Evolutionary conservation across 2,113 vertebrate species (phyloP).

Genomic region (Progne subis): DNA sequence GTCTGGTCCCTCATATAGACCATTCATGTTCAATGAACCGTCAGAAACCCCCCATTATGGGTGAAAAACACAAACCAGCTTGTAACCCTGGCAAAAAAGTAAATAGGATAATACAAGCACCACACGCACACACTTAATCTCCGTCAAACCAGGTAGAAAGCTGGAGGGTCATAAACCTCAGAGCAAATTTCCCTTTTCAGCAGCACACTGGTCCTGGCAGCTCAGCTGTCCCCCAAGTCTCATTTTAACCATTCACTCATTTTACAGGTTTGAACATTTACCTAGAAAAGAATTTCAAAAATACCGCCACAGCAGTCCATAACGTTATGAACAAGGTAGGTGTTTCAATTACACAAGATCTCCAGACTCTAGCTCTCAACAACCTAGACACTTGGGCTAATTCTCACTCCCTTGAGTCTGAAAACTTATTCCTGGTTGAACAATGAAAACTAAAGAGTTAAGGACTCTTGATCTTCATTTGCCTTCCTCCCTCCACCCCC

Average conservation of each 20-base stretch:
- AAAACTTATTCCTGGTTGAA: background rate
- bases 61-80: background rate
- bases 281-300: background rate
- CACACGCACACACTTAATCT: rapidly evolving
- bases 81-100: background rate
- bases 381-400: background rate
- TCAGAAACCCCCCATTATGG: background rate
- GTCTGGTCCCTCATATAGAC: background rate
- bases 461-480: background rate
- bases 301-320: background rate
- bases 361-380: background rate
- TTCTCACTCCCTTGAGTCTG: background rate
- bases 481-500: too few species aligned
- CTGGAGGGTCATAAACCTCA: background rate
- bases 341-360: background rate
- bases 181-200: background rate
- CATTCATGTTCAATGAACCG: background rate
- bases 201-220: background rate
- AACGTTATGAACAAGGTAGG: background rate
- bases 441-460: background rate
- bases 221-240: background rate
- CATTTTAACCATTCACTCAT: background rate
- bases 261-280: background rate
- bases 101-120: background rate
- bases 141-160: background rate